A percentile compares a stretch with the other conserved stretches of the same genome.
These are phyloP conservation scores for Enteromius afrohamiltoni DNA, from an alignment of 2,797 vertebrate species.

Conservation along the genomic window DNA sequence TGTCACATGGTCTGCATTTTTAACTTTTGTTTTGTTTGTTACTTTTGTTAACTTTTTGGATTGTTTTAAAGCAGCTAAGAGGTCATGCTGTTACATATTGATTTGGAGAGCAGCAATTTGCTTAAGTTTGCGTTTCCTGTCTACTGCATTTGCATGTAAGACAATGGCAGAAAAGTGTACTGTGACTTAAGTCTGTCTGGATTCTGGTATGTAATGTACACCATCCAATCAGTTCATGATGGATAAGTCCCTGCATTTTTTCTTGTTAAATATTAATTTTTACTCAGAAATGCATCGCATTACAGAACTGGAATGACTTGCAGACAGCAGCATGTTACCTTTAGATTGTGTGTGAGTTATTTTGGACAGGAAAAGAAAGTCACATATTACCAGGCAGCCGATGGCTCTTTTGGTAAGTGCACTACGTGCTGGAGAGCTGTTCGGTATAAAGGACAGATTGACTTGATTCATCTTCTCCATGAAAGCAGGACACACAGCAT, in stretches of 20 bases:
- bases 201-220: background rate
- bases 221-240: background rate
- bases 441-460: slow-evolving; percentile 67
- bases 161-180: background rate
- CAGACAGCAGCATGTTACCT: too few relatives aligned
- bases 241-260: background rate
- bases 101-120: background rate
- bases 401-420: slow-evolving; percentile 69
- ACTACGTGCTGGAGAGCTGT: slow-evolving; percentile 55
- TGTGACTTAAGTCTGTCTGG: background rate
- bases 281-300: background rate
- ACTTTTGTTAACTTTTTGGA: background rate
- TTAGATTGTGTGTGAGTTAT: slow-evolving; percentile 12
- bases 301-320: background rate
- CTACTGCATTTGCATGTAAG: background rate
- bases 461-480: slow-evolving; percentile 70
- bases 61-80: background rate
- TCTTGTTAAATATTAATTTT: background rate
- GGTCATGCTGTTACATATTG: background rate
- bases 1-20: background rate
- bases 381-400: slow-evolving; percentile 64
- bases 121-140: background rate
- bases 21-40: background rate
- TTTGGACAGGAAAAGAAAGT: background rate
- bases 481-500: slow-evolving; percentile 68